Evolutionary conservation across 2,797 vertebrate genomes (phyloP).

Genomic region (Pipistrellus kuhlii): DNA sequence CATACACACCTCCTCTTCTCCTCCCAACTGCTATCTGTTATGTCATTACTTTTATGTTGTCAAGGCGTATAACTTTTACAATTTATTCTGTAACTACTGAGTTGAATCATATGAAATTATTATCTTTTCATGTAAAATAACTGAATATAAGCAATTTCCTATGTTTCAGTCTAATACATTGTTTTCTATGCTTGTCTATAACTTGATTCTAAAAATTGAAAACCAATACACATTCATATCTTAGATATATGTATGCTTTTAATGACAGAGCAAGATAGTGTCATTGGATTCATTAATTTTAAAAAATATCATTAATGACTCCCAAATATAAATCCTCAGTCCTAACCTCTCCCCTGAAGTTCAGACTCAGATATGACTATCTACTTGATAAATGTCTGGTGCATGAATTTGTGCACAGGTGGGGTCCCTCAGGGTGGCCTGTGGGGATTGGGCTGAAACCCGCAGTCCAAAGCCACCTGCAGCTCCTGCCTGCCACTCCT

Average conservation of each 20-base stretch:
- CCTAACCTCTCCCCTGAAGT: neutral
- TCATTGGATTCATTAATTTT: neutral
- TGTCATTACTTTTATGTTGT: conserved; percentile 31
- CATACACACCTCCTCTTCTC: neutral
- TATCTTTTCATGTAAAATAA: conserved; percentile 30
- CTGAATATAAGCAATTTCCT: conserved; percentile 29
- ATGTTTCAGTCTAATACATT: neutral
- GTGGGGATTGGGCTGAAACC: no score
- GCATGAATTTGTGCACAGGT: no score
- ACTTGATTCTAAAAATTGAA: conserved; percentile 36
- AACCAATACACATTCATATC: neutral
- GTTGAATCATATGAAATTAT: neutral
- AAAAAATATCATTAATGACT: conserved; percentile 1
- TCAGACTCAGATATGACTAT: no score
- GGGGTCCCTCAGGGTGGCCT: no score
- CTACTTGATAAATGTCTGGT: no score
- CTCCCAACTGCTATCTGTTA: neutral
- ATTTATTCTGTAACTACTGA: conserved; percentile 36
- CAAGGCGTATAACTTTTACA: conserved; percentile 12
- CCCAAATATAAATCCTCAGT: neutral
- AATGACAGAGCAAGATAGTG: neutral
- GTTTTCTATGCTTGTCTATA: conserved; percentile 14
- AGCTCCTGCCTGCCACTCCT: no score
- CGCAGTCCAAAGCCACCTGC: no score
- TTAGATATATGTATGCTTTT: neutral